Base-by-base conservation (phyloP, 2,797 vertebrate genomes). In the Paedocypris micromegethes region DNA sequence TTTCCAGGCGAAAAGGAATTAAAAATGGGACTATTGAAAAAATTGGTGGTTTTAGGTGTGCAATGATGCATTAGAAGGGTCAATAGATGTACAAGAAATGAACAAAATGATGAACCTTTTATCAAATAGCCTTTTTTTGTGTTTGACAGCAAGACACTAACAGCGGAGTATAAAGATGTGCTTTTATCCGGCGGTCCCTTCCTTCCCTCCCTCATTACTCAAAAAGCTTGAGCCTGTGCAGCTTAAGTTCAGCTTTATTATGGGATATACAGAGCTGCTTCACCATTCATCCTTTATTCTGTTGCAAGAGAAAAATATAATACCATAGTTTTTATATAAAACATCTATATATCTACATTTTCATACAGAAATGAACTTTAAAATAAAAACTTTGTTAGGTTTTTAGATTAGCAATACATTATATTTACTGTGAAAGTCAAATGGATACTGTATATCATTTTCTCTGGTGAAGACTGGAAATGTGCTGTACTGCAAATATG, bases 241-340 rank as follows among this genome's bases (percentile, higher is more conserved):
- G 60, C 57, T 74, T 65, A 66, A 53, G 58, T 58, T 58, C 44
- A 42, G 61, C 47, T 48, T 66, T 69, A 70, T 63, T 64, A 56
- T 23, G 23, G 23, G 23, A 23, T 63, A 72, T 63, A 38, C 53
- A 52, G 9, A 71, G 60, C 55, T 63, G 50, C 53, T 58, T 55
- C 47, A 59, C 63, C 43, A 49, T 42, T 74, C 56, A 61, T 58
- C 46, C 43, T 52, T 58, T 53, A 48, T 63, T 57, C 23, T 75
- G 39, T 52, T 69, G 39, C 37, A 69, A 55, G 38, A 54, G 5
- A 69, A 69, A 61, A 69, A 23, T 23, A 23, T 23, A 23, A 23
- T 23, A 23, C 23, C 23, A 23, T 23, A 23, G 23, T 23, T 23
- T 23, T 23, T 23, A 23, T 23, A 23, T 23, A 23, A 23, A 23